Evolutionary conservation across 2,797 vertebrate genomes (phyloP).

Genomic region (Chaenodraco wilsoni): DNA sequence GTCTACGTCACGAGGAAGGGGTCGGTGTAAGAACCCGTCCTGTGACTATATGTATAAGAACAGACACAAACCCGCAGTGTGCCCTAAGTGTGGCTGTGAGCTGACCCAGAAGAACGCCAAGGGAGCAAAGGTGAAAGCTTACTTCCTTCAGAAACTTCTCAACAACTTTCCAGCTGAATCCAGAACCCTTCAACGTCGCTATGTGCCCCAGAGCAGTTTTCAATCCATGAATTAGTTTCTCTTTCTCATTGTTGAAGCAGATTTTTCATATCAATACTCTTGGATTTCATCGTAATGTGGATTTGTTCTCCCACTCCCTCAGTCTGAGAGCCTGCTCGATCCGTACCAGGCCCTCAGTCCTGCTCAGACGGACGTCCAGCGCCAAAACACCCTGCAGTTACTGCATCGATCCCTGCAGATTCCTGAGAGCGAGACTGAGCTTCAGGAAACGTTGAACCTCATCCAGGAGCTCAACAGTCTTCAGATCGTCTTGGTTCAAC

Average conservation of each 20-base stretch:
- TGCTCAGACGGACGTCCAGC: conserved; percentile 90
- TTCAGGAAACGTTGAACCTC: conserved; percentile 89
- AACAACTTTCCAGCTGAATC: conserved; percentile 20
- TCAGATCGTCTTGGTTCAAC: conserved; percentile 86
- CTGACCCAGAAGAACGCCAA: conserved; percentile 86
- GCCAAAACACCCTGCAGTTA: conserved; percentile 91
- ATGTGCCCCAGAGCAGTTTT: conserved; percentile 2
- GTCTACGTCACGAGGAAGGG: conserved; percentile 94
- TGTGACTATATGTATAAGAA: conserved; percentile 97
- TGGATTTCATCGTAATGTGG: too few species aligned
- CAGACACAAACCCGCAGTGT: conserved; percentile 93
- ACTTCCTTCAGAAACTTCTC: background rate
- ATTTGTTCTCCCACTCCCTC: conserved; percentile 1
- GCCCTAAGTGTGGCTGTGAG: conserved; percentile 93
- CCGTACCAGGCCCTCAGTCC: conserved; percentile 84
- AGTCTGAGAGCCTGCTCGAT: conserved; percentile 79
- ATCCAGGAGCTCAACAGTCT: conserved; percentile 94
- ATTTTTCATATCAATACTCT: too few species aligned
- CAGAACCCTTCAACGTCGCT: background rate
- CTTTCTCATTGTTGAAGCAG: too few species aligned
- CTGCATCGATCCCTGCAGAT: conserved; percentile 91
- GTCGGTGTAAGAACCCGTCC: conserved; percentile 93
- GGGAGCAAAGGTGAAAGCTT: conserved; percentile 65
- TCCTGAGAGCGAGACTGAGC: conserved; percentile 91
- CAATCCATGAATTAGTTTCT: conserved; percentile 1